Base-by-base conservation (phyloP, 2,888 invertebrate genomes). In the Calliphora vomitoria region DNA sequence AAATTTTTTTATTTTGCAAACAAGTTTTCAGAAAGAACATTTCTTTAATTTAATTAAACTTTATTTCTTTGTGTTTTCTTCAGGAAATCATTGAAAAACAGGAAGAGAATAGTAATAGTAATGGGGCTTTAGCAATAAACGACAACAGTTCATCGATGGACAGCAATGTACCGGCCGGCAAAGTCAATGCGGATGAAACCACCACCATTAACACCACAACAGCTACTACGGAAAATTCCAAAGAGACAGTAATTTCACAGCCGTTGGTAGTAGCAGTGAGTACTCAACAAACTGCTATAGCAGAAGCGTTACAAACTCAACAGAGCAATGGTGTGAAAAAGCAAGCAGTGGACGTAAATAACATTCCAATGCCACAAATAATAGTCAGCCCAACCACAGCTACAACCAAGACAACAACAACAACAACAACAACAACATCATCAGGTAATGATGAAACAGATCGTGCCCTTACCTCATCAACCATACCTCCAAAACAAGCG, bases 321-420 rank as follows among this genome's bases (percentile, higher is more conserved):
- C 80, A 80, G 55, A 85, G 80, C 62, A 85, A 87, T 85, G 87
- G 87, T 41, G 85, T 87, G 8, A 84, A 86, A 55, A 93, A 93
- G 90, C 55, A 91, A 41, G 90, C 91, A 85, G 94, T 96, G 90
- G 95, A 96, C 89, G 94, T 96, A 76, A 94, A 95, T 84, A 96
- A 97, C 94, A 97, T 97, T 92, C 96, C 96, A 35, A 96, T 97
- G 93, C 97, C 97, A 53, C 92, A 89, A 79, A 79, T 89, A 71
- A 79, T 89, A 69, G 89, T 88, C 89, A 82, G 81, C 89, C 75
- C 92, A 55, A n/a, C 20, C n/a, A 15, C 25, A 25, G 25, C 25
- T 35, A 5, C 55, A 71, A 55, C 35, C 35, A 83, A 64, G 55
- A 55, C 50, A 31, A 25, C 25, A 25, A 25, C 55, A 47, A 55